These are phyloP conservation scores for Pseudomyrmex dendroicus DNA, from an alignment of 1,140 invertebrate species.

Conservation along the genomic window DNA sequence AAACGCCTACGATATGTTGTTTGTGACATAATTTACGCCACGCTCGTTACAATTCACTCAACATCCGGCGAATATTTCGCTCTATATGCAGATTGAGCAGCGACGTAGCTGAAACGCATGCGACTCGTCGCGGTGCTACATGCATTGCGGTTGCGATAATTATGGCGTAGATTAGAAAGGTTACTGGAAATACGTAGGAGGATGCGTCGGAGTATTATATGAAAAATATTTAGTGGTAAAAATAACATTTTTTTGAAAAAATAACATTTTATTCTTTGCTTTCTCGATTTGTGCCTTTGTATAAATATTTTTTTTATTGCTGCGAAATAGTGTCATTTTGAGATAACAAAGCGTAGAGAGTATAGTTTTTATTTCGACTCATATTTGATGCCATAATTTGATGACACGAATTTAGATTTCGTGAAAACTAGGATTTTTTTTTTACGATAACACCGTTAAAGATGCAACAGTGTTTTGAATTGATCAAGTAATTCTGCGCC, in stretches of 20 bases:
- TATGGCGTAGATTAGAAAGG: neutral
- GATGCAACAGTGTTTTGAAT: neutral
- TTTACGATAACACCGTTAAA: too few species aligned
- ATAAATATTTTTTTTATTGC: neutral
- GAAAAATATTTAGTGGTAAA: neutral
- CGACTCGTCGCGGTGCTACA: neutral
- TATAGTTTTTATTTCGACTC: neutral
- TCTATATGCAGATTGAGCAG: conserved; percentile 37
- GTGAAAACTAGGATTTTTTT: too few species aligned
- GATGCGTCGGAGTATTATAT: neutral
- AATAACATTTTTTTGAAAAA: neutral
- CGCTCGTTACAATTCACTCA: conserved; percentile 29
- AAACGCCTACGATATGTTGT: too few species aligned
- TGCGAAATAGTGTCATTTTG: neutral
- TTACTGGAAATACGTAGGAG: neutral
- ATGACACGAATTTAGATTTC: neutral
- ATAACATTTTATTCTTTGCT: neutral
- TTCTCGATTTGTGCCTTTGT: neutral
- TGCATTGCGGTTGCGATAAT: neutral
- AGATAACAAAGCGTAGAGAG: neutral
- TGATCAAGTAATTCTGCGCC: neutral
- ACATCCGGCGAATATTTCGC: conserved; percentile 2
- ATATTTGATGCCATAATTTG: neutral
- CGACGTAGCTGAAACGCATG: conserved; percentile 3
- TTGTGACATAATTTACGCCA: neutral